Evolutionary conservation across 2,888 invertebrate species (phyloP).

Genomic region (Meteorus colon): DNA sequence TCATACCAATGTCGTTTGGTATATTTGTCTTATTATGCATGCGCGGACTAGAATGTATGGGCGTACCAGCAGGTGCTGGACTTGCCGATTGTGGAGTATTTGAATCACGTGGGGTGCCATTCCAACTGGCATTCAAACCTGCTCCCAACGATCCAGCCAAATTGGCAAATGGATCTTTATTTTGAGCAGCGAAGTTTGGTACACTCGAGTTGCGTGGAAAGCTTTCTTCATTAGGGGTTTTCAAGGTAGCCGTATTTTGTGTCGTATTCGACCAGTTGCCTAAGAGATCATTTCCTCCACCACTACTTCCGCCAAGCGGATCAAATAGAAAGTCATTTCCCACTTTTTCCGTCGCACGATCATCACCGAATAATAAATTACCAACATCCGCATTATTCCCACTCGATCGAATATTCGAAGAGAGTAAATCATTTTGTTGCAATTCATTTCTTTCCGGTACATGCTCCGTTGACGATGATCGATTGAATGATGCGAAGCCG

Average conservation of each 20-base stretch:
- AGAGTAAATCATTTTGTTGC: constrained; percentile 32
- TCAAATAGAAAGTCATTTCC: constrained; percentile 64
- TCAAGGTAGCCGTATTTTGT: constrained; percentile 41
- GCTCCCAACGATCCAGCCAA: constrained; percentile 74
- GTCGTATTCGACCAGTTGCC: constrained; percentile 72
- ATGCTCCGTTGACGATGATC: constrained; percentile 53
- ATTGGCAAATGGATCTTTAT: constrained; percentile 84
- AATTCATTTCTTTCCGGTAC: constrained; percentile 32
- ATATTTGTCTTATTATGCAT: constrained; percentile 61
- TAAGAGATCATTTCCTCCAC: constrained; percentile 75
- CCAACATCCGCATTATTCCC: constrained; percentile 55
- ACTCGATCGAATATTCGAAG: constrained; percentile 41
- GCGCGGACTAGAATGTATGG: constrained; percentile 73
- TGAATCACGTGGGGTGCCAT: constrained; percentile 70
- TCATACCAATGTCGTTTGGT: constrained; percentile 51
- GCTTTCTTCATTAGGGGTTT: constrained; percentile 60
- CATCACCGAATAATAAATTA: constrained; percentile 59
- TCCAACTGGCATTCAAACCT: constrained; percentile 70
- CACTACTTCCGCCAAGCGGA: constrained; percentile 54
- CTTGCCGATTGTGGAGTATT: constrained; percentile 70
- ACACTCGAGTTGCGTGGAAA: constrained; percentile 74
- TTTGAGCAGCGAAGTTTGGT: constrained; percentile 75
- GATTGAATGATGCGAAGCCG: constrained; percentile 63
- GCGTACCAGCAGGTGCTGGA: constrained; percentile 72
- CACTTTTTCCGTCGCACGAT: constrained; percentile 38